phyloP scores from a whole-genome alignment of 1,140 invertebrate species.

The Heliconius himera region DNA sequence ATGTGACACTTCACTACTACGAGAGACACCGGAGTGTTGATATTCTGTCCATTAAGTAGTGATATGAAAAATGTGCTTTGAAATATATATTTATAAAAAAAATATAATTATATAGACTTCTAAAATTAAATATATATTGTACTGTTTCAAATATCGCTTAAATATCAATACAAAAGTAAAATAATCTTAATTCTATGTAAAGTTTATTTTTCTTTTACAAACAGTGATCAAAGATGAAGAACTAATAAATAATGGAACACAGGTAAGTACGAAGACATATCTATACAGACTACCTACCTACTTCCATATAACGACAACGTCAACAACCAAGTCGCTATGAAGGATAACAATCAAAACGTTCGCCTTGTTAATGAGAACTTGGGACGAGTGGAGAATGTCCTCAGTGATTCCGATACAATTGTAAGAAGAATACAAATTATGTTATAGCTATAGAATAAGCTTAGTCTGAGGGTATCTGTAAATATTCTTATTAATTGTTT shows the following conservation, averaged over 20 bases:
- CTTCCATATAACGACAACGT: not conserved
- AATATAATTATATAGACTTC: no score
- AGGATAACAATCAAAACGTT: conserved; percentile 5
- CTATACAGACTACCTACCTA: not conserved
- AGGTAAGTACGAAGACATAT: not conserved
- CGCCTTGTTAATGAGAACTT: conserved; percentile 3
- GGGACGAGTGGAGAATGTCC: conserved; percentile 5
- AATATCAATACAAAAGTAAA: no score
- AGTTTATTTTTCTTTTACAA: no score
- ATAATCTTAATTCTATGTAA: no score
- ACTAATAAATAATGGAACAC: not conserved
- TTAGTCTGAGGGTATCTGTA: not conserved
- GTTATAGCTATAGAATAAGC: not conserved
- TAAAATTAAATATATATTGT: no score
- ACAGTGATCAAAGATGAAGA: no score
- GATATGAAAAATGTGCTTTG: no score
- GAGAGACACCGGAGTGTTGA: no score
- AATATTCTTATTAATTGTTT: not conserved
- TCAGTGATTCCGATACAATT: conserved; percentile 5
- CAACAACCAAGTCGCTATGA: conserved; percentile 1
- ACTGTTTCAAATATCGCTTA: no score
- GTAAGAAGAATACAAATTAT: not conserved
- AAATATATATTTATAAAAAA: no score
- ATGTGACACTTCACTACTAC: no score
- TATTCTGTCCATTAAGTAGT: no score